These are phyloP conservation scores for Aplodontia rufa DNA, from an alignment of 2,113 vertebrate species.

Conservation along the genomic window DNA sequence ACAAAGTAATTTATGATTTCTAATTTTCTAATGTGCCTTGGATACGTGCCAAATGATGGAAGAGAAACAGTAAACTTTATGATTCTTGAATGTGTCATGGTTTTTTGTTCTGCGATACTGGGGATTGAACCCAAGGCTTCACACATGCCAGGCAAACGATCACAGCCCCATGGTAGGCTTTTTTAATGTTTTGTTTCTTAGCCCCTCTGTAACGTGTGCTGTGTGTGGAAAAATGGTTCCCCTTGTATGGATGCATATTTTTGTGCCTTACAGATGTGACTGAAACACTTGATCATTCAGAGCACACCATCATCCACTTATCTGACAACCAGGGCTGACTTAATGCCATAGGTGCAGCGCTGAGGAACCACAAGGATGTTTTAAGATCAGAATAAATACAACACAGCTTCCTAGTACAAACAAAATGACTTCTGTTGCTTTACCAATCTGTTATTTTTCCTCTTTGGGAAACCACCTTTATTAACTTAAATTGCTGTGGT, in stretches of 20 bases:
- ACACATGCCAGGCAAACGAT: too few relatives aligned
- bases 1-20: slow-evolving; percentile 84
- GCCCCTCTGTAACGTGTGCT: background rate
- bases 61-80: slow-evolving; percentile 84
- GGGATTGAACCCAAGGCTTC: too few relatives aligned
- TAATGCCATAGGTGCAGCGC: background rate
- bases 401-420: background rate
- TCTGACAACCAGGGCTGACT: background rate
- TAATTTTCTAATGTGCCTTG: slow-evolving; percentile 89
- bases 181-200: background rate
- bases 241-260: background rate
- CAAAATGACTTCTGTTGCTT: background rate
- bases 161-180: background rate
- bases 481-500: background rate
- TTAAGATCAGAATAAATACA: background rate
- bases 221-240: background rate
- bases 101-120: background rate
- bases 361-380: background rate
- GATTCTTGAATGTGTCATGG: slow-evolving; percentile 66
- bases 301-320: background rate
- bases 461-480: background rate
- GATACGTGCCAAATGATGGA: slow-evolving; percentile 88
- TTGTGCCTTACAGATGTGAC: background rate
- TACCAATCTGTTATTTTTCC: background rate
- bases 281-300: background rate